phyloP scores from a whole-genome alignment of 2,113 vertebrate genomes.

The Leucoraja erinaceus region DNA sequence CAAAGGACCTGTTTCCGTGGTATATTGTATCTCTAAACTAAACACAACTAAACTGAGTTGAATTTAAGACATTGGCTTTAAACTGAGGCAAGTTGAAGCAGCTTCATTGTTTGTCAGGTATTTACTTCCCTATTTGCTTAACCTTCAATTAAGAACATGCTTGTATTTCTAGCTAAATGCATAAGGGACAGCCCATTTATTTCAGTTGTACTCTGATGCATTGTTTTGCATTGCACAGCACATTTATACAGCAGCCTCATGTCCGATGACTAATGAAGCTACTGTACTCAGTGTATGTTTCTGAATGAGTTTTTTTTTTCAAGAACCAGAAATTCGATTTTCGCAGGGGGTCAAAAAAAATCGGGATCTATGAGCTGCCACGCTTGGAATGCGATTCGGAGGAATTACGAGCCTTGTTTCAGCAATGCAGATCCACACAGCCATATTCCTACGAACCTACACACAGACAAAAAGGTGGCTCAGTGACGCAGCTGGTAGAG shows the following conservation, averaged over 20 bases:
- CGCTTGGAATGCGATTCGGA: background rate
- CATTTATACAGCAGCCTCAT: constrained; percentile 70
- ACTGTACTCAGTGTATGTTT: constrained; percentile 43
- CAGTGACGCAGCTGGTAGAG: no score
- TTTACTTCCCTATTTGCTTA: constrained; percentile 42
- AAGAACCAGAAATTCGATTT: background rate
- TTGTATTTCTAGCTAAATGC: constrained; percentile 72
- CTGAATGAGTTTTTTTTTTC: background rate
- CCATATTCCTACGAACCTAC: background rate
- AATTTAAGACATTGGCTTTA: background rate
- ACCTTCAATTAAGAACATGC: constrained; percentile 47
- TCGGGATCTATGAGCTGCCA: background rate
- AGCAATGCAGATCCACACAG: background rate
- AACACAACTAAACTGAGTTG: background rate
- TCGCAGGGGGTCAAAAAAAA: constrained; percentile 21
- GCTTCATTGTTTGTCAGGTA: background rate
- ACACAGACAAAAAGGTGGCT: background rate
- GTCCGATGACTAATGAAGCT: constrained; percentile 68
- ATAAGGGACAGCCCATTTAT: constrained; percentile 64
- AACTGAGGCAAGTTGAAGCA: background rate
- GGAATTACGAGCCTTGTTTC: background rate
- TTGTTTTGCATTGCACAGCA: constrained; percentile 70
- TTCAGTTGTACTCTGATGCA: constrained; percentile 63
- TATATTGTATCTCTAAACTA: no score
- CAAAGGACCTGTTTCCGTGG: no score